Base-by-base conservation (phyloP, 2,797 vertebrate genomes). In the Cossypha caffra region DNA sequence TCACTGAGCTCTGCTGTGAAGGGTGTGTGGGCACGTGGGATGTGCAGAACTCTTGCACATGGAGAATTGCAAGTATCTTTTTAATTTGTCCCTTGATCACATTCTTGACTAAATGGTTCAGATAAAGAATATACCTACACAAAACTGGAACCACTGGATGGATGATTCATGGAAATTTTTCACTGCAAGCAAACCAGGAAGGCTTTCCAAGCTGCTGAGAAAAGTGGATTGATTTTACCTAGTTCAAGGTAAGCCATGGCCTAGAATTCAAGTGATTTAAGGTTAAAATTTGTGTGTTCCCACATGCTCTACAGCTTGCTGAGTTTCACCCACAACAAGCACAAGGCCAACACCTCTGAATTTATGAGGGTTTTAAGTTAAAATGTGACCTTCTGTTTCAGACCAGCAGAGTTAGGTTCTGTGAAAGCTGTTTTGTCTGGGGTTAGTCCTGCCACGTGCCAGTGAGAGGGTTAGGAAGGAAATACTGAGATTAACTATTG, bases 341-440 rank as follows among this genome's bases (percentile, higher is more conserved):
- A 37, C 62, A 74, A 68, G 35, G 59, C 78, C 37, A 90, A 45
- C 50, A 57, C 23, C 33, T 87, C 66, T 57, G 55, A 42, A 81
- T 40, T 79, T 89, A 82, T 62, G 77, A 87, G 42, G 21, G 29
- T 6, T 81, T 95, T 63, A 68, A 90, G 67, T 76, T 91, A 76
- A 94, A 94, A 29, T 29, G n/a, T 78, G 79, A 90, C 63, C 67
- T 64, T 45, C 37, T 64, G 47, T 61, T 87, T 91, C 57, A 76
- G 75, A 55, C 11, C 61, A 52, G 59, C 21, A 43, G 45, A 58
- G 35, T 25, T 18, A 24, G 83, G 66, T 52, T 87, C 26, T 45
- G 38, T 85, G 63, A 38, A 69, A 86, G 47, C 59, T 88, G 21
- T 88, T 92, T 45, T 75, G 24, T 50, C 55, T 17, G 20, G 12